Conservation (phyloP, 2,888 invertebrate species). For the Urechis unicinctus region DNA sequence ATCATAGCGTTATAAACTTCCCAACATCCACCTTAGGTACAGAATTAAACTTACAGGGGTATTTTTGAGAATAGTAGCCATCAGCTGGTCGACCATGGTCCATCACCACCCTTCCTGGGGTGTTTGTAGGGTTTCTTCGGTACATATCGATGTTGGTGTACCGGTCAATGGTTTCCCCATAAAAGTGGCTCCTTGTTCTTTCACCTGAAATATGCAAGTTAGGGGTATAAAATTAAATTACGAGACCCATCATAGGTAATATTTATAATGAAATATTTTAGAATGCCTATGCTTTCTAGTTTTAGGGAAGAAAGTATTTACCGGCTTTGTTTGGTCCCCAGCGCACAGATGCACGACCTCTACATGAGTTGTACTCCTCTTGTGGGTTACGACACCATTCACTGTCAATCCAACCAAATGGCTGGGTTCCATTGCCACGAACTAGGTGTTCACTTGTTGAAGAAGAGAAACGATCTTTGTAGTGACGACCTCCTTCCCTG, state of each 20-base stretch:
- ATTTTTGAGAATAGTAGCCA: conserved; percentile 45
- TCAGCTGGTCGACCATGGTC: conserved; percentile 45
- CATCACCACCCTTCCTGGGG: conserved; percentile 38
- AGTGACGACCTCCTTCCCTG: conserved; percentile 13
- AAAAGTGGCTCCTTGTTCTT: conserved; percentile 41
- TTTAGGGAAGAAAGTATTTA: conserved; percentile 15
- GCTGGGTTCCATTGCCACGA: conserved; percentile 8
- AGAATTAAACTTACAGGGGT: conserved; percentile 34
- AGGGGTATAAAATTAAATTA: conserved; percentile 3
- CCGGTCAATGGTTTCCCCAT: conserved; percentile 38
- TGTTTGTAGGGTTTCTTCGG: conserved; percentile 42
- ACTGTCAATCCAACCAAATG: conserved; percentile 26
- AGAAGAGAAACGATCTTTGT: conserved; percentile 13
- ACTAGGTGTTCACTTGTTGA: conserved; percentile 15
- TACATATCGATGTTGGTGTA: conserved; percentile 46
- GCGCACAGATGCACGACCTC: conserved; percentile 38
- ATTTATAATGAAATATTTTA: not conserved
- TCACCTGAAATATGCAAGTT: conserved; percentile 24
- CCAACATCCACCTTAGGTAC: not conserved
- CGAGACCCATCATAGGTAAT: not conserved
- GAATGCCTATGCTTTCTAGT: too few species aligned
- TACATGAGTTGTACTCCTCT: conserved; percentile 36
- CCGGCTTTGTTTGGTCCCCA: conserved; percentile 48
- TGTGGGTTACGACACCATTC: conserved; percentile 34
- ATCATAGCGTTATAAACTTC: not conserved